Percentiles rank a stretch among this genome's conserved stretches.
These are phyloP conservation scores for Holacanthus passer DNA, from an alignment of 2,113 vertebrate species.

Conservation along the genomic window DNA sequence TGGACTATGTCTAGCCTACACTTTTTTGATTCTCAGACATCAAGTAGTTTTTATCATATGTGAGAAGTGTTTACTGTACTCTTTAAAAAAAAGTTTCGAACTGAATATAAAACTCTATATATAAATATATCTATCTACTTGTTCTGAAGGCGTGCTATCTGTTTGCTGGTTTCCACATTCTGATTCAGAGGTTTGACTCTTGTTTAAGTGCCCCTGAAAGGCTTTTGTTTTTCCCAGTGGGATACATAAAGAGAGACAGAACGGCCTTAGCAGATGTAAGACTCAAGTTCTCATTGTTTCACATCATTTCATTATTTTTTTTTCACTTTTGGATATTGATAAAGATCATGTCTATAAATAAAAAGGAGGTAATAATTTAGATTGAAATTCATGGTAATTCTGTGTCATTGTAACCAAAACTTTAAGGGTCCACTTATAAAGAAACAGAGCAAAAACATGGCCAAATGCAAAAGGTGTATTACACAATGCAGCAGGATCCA, in stretches of 20 bases:
- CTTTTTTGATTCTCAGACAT: slow-evolving; percentile 89
- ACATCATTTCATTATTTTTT: slow-evolving; percentile 65
- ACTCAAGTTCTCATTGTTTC: slow-evolving; percentile 69
- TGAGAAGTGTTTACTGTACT: slow-evolving; percentile 99
- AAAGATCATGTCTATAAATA: slow-evolving; percentile 79
- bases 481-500: slow-evolving; percentile 57
- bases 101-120: slow-evolving; percentile 92
- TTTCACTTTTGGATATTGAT: slow-evolving; percentile 77
- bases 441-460: slow-evolving; percentile 46
- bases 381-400: slow-evolving; percentile 78
- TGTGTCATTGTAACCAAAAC: slow-evolving; percentile 84
- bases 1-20: slow-evolving; percentile 87
- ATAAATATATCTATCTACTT: slow-evolving; percentile 88
- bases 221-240: slow-evolving; percentile 27
- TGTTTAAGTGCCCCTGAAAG: slow-evolving; percentile 57
- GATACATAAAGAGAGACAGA: slow-evolving; percentile 46
- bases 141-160: slow-evolving; percentile 92
- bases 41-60: slow-evolving; percentile 99
- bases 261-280: slow-evolving; percentile 74
- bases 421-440: slow-evolving; percentile 67
- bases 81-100: slow-evolving; percentile 95
- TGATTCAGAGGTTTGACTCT: slow-evolving; percentile 60
- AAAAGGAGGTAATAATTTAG: slow-evolving; percentile 75
- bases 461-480: slow-evolving; percentile 70
- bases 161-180: slow-evolving; percentile 77